Evolutionary conservation across 1,140 invertebrate genomes (phyloP), one percentile per base, ranked within the genome.

Genomic region (Ceratina japonica): DNA sequence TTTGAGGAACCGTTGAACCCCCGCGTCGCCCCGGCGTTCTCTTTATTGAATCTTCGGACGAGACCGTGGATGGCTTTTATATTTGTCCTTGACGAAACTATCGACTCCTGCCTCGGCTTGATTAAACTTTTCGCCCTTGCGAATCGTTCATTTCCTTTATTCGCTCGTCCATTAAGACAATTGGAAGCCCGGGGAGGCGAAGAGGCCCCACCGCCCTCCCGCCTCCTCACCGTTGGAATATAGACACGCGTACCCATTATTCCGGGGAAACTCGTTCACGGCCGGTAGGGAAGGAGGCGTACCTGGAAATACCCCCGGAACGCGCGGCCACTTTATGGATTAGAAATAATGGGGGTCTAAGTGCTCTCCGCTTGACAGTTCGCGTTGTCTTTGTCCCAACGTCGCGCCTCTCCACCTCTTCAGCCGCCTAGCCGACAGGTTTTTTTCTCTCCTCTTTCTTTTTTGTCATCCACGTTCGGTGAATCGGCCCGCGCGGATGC

Each of bases 361-460:
- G 66, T 27, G 24, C 66, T 69, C 51, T 69, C 49, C 49, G 54
- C 49, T 52, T 24, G 65, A 68, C 65, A 68, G 65, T 69, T 68
- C 22, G 65, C 65, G 49, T 31, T 70, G 49, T 70, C 66, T 70
- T 56, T 58, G 24, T 70, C 31, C 52, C 66, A 27, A 18, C 66
- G 20, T 69, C 22, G 13, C 51, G 24, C 37, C 37, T 68, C 27
- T 31, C n/a, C 49, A 16, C 51, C 18, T 8, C 18, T 68, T 13
- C 10, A 15, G 3, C 18, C 20, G 56, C 49, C 18, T 18, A 27
- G 20, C n/a, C 44, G 0, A 16, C 37, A 44, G 37, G 37, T 44
- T 44, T 44, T 44, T 44, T 44, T 44, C 37, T 31, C 54, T 56
- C 54, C 13, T 13, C 51, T 20, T 12, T n/a, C n/a, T n/a, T 37